phyloP scores from a whole-genome alignment of 1,140 invertebrate species.

The Bactericera cockerelli region DNA sequence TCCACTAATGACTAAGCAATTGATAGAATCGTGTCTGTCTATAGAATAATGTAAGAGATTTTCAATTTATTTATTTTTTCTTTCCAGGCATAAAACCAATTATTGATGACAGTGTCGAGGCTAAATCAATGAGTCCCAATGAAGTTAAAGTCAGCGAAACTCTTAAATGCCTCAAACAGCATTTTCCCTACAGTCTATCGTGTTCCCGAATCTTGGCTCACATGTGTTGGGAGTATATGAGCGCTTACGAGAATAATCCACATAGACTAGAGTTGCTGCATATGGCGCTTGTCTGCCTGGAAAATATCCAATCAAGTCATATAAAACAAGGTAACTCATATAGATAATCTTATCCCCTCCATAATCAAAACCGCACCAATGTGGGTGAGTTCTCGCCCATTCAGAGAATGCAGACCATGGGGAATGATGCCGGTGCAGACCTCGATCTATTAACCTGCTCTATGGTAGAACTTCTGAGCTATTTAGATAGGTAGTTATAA shows the following conservation, averaged over 20 bases:
- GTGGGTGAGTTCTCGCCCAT: too few relatives aligned
- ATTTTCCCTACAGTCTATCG: slow-evolving; percentile 74
- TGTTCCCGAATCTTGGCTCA: slow-evolving; percentile 62
- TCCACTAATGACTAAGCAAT: too few relatives aligned
- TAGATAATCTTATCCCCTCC: too few relatives aligned
- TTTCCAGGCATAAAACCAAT: slow-evolving; percentile 15
- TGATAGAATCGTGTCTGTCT: too few relatives aligned
- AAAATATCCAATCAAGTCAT: slow-evolving; percentile 40
- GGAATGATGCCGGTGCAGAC: too few relatives aligned
- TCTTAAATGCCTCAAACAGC: slow-evolving; percentile 42
- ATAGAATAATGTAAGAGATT: too few relatives aligned
- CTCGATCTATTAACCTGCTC: too few relatives aligned
- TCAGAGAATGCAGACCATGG: too few relatives aligned
- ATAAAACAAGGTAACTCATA: slow-evolving; percentile 41
- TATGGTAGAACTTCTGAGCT: too few relatives aligned
- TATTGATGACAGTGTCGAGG: slow-evolving; percentile 22
- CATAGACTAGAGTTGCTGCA: slow-evolving; percentile 44
- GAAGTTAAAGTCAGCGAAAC: slow-evolving; percentile 19
- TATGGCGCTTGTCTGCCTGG: slow-evolving; percentile 43
- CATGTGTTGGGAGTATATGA: slow-evolving; percentile 77
- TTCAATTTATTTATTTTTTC: too few relatives aligned
- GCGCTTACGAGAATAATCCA: slow-evolving; percentile 67
- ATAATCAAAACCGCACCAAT: too few relatives aligned
- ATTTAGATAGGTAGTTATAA: too few relatives aligned
- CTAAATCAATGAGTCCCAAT: slow-evolving; percentile 15